phyloP scores from a whole-genome alignment of 2,797 vertebrate species.

The Pseudocheirus occidentalis region DNA sequence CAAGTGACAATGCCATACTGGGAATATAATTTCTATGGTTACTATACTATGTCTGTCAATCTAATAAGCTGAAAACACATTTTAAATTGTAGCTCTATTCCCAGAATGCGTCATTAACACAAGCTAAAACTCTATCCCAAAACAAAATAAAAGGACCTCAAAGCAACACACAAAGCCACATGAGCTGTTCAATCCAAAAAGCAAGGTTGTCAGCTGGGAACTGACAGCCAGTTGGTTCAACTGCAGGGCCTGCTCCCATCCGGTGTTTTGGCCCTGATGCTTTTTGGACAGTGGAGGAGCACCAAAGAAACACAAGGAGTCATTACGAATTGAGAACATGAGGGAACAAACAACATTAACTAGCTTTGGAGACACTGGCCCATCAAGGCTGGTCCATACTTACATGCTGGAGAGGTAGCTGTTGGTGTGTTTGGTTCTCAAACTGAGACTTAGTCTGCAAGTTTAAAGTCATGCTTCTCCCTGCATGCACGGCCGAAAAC shows the following conservation, averaged over 20 bases:
- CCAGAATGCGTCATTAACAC: slow-evolving; percentile 51
- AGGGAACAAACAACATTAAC: slow-evolving; percentile 80
- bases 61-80: slow-evolving; percentile 31
- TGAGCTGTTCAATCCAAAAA: slow-evolving; percentile 79
- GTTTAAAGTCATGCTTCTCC: slow-evolving; percentile 99
- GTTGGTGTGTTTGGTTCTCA: slow-evolving; percentile 97
- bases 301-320: slow-evolving; percentile 68
- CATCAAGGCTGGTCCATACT: slow-evolving; percentile 91
- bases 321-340: slow-evolving; percentile 80
- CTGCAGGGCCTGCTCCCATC: slow-evolving; percentile 55
- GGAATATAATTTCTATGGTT: slow-evolving; percentile 9
- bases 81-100: slow-evolving; percentile 47
- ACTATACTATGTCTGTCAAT: background rate
- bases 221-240: slow-evolving; percentile 27
- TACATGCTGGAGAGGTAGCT: slow-evolving; percentile 99
- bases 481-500: slow-evolving; percentile 96
- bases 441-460: slow-evolving; percentile 99
- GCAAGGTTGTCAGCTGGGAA: slow-evolving; percentile 71
- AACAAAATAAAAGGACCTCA: slow-evolving; percentile 63
- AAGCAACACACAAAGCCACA: slow-evolving; percentile 80
- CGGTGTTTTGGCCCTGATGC: slow-evolving; percentile 49
- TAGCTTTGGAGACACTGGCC: slow-evolving; percentile 81
- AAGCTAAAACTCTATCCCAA: slow-evolving; percentile 12
- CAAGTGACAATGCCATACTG: background rate
- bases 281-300: slow-evolving; percentile 69